Conservation (phyloP, 2,113 vertebrate genomes). For the Eurystomus gularis region DNA sequence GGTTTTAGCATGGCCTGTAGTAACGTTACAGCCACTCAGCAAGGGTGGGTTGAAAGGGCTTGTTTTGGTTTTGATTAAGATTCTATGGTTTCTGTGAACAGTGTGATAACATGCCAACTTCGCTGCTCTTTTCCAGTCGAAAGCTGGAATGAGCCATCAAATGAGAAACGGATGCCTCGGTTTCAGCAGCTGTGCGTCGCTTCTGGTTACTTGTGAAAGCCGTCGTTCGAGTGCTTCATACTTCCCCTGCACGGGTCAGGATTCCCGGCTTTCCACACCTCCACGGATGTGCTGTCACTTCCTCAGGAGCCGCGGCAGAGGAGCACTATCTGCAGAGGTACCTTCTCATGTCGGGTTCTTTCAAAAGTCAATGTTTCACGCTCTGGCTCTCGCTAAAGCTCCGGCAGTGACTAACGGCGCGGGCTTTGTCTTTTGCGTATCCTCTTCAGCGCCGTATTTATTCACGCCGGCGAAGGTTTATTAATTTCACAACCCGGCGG, state of each 20-base stretch:
- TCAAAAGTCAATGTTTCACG: neutral
- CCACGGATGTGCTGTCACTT: neutral
- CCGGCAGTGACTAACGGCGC: rapidly evolving
- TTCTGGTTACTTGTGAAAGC: neutral
- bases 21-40: neutral
- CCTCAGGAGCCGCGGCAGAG: neutral
- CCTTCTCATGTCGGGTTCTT: no score
- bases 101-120: neutral
- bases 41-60: neutral
- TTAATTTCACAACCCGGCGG: neutral
- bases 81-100: neutral
- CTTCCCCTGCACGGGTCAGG: neutral
- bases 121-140: neutral
- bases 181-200: neutral
- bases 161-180: rapidly evolving
- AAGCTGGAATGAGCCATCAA: neutral
- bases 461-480: neutral
- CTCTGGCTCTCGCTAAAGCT: neutral
- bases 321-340: neutral
- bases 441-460: rapidly evolving
- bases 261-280: rapidly evolving
- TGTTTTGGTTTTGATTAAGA: neutral
- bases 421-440: neutral
- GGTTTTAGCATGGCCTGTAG: neutral
- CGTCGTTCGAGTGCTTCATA: rapidly evolving